phyloP scores from a whole-genome alignment of 2,888 invertebrate species.

The Dastarcus helophoroides region DNA sequence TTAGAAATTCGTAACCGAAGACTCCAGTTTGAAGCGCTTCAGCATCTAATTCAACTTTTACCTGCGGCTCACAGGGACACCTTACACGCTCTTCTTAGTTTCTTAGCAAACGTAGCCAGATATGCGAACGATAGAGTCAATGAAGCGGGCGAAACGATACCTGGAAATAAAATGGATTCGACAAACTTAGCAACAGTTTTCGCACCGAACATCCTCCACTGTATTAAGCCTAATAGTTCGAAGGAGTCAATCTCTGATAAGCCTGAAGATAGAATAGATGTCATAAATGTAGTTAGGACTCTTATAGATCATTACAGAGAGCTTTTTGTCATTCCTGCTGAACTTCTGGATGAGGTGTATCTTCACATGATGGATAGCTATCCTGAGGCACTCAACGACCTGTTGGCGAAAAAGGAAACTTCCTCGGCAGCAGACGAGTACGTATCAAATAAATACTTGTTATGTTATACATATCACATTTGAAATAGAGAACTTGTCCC shows the following conservation, averaged over 20 bases:
- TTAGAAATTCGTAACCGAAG: conserved; percentile 72
- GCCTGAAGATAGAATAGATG: conserved; percentile 71
- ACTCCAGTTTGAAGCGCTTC: conserved; percentile 71
- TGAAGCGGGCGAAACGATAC: conserved; percentile 42
- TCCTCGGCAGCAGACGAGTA: conserved; percentile 36
- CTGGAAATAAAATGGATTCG: conserved; percentile 90
- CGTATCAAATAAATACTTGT: conserved; percentile 14
- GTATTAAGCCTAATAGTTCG: conserved; percentile 45
- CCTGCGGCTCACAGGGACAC: conserved; percentile 86
- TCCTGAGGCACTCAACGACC: conserved; percentile 66
- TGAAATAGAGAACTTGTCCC: no score
- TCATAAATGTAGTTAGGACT: conserved; percentile 78
- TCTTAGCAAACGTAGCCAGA: conserved; percentile 66
- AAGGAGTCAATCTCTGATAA: conserved; percentile 41
- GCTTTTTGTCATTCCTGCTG: conserved; percentile 66
- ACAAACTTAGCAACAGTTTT: conserved; percentile 87
- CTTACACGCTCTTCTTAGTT: conserved; percentile 67
- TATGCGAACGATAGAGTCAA: conserved; percentile 55
- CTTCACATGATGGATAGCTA: conserved; percentile 74
- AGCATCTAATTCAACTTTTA: conserved; percentile 72
- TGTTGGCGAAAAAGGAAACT: conserved; percentile 41
- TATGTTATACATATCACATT: not conserved
- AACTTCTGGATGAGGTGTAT: conserved; percentile 77
- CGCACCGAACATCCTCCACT: conserved; percentile 86
- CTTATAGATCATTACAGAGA: conserved; percentile 63